Conservation (phyloP, 2,797 vertebrate genomes). For the Coracias cyanogaster region DNA sequence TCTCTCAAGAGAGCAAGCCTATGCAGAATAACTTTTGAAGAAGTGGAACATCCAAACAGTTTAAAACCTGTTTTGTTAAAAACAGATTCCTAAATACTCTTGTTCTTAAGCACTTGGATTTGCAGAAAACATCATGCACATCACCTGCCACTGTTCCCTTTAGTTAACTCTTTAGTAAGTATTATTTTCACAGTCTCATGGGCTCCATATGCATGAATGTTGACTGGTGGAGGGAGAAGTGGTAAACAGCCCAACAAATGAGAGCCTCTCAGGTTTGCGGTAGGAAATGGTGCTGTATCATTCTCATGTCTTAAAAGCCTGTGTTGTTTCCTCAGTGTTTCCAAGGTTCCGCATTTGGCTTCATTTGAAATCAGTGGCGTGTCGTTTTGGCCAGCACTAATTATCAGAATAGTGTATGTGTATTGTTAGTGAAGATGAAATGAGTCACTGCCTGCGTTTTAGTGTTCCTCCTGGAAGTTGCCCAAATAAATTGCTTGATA, state of each 20-base stretch:
- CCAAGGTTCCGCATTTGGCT: not conserved
- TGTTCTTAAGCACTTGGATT: not conserved
- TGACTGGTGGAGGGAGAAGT: not conserved
- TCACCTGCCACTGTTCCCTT: not conserved
- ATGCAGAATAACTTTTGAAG: not conserved
- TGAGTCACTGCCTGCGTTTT: not conserved
- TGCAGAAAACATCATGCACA: not conserved
- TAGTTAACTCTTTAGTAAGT: not conserved
- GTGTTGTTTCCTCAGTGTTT: slow-evolving; percentile 14
- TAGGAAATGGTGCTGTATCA: not conserved
- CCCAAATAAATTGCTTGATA: not conserved
- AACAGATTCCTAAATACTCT: not conserved
- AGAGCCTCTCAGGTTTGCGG: not conserved
- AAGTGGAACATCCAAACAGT: not conserved
- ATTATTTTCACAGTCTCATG: not conserved
- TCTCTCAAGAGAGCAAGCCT: not conserved
- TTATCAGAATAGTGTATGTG: not conserved
- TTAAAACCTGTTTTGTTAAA: not conserved
- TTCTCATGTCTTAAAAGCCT: not conserved
- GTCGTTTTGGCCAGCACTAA: not conserved
- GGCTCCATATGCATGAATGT: not conserved
- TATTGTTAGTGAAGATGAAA: not conserved
- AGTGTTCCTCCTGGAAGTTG: not conserved
- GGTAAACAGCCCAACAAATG: slow-evolving; percentile 1
- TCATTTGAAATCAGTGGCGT: not conserved